Evolutionary conservation across 1,140 invertebrate species (phyloP).

Genomic region (Elymnias hypermnestra): DNA sequence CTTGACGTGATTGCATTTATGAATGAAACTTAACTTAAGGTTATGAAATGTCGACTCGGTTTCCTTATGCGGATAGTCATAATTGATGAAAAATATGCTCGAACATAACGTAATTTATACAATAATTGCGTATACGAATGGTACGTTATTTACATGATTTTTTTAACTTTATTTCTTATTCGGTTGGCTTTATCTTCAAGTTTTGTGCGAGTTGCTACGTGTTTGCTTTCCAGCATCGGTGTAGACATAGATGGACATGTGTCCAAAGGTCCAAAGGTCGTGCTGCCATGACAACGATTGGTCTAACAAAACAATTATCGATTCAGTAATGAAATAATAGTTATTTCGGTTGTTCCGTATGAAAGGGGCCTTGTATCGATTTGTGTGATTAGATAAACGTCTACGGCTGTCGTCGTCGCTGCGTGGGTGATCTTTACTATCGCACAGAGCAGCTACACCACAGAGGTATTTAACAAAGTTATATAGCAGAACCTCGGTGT

Average conservation of each 20-base stretch:
- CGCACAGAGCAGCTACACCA: not conserved
- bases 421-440: constrained; percentile 4
- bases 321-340: not conserved
- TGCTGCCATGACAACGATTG: too few relatives aligned
- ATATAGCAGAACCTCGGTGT: too few relatives aligned
- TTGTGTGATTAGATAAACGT: constrained; percentile 12
- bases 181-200: too few relatives aligned
- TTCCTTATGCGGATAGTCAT: not conserved
- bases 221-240: too few relatives aligned
- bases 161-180: too few relatives aligned
- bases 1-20: not conserved
- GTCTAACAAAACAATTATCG: not conserved
- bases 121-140: too few relatives aligned
- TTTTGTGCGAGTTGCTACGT: too few relatives aligned
- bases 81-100: not conserved
- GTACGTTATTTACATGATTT: too few relatives aligned
- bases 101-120: too few relatives aligned
- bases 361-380: constrained; percentile 13
- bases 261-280: too few relatives aligned
- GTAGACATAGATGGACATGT: too few relatives aligned
- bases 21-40: not conserved
- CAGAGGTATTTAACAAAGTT: too few relatives aligned
- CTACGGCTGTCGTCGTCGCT: not conserved
- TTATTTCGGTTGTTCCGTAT: not conserved
- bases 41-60: not conserved